Base-by-base conservation (phyloP, 2,888 invertebrate genomes). In the Venusia cambrica region DNA sequence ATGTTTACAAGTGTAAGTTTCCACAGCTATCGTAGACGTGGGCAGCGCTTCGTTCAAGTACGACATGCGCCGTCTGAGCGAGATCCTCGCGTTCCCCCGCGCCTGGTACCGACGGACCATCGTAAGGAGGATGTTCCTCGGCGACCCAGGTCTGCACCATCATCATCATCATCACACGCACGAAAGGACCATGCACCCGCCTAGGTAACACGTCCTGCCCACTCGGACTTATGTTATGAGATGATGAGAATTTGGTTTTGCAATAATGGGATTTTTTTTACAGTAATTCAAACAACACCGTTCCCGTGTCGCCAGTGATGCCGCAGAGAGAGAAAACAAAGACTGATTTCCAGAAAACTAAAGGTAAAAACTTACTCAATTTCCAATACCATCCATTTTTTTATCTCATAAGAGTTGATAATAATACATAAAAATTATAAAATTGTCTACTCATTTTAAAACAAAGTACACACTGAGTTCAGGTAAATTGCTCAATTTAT, bases 91-190 rank as follows among this genome's bases (percentile, higher is more conserved):
- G 0, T 98, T 99, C 73, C 99, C 99, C 0, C 97, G 97, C 80
- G 98, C 99, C 5, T 99, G 99, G 99, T 99, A 99, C 78, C 89
- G 98, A 1, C 91, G 97, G 17, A 95, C 95, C 51, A 96, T 99
- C 59, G 97, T 98, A 12, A 89, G 97, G 3, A 89, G 97, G 10
- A 89, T 98, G 63, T 98, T 98, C 79, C 89, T 98, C 28, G 98
- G 99, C 0, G 99, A 99, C 78, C 90, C 97, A 34, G 95, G 94
- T 63, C 89, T 92, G 54, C 61, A 62, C 16, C 50, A 64, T n/a
- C n/a, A n/a, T n/a, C n/a, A n/a, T n/a, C n/a, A n/a, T n/a, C n/a
- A n/a, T 2, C 40, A 63, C 38, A 57, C 48, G 9, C 31, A 36
- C 24, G 9, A 13, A 5, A 12, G 28, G 11, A 11, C 11, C 15